A percentile compares a stretch with the other conserved stretches of the same genome.
Evolutionary conservation across 2,797 vertebrate genomes (phyloP).

Genomic region (Champsocephalus gunnari): DNA sequence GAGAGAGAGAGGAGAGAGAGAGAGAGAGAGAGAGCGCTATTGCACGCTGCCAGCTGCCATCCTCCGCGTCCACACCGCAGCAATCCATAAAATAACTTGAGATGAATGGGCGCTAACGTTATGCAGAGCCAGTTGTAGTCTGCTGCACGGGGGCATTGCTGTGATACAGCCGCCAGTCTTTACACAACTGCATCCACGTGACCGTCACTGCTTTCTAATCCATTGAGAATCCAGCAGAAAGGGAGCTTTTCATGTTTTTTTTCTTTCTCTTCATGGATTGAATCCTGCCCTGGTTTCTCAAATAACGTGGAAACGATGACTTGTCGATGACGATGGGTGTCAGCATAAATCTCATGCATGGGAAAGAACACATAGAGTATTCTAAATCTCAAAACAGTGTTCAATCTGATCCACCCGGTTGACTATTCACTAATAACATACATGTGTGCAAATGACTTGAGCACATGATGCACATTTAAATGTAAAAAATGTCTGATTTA

Average conservation of each 20-base stretch:
- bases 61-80: conserved; percentile 33
- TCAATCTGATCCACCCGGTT: conserved; percentile 1
- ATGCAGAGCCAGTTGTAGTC: conserved; percentile 35
- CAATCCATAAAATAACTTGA: conserved; percentile 46
- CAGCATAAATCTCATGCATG: conserved; percentile 27
- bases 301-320: conserved; percentile 42
- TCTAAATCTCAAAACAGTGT: conserved; percentile 5
- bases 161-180: conserved; percentile 65
- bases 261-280: conserved; percentile 18
- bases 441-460: background rate
- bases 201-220: conserved; percentile 77
- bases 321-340: conserved; percentile 21
- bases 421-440: background rate
- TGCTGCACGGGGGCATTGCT: conserved; percentile 60
- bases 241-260: conserved; percentile 66
- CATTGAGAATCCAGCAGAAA: conserved; percentile 72
- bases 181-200: conserved; percentile 78
- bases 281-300: conserved; percentile 47
- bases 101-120: conserved; percentile 56
- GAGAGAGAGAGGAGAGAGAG: no score
- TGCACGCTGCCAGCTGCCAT: conserved; percentile 53
- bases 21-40: conserved; percentile 23
- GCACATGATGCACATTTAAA: background rate
- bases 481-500: conserved; percentile 2
- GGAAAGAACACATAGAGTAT: background rate